Conservation (phyloP, 2,888 invertebrate species). For the Eupithecia subfuscata region DNA sequence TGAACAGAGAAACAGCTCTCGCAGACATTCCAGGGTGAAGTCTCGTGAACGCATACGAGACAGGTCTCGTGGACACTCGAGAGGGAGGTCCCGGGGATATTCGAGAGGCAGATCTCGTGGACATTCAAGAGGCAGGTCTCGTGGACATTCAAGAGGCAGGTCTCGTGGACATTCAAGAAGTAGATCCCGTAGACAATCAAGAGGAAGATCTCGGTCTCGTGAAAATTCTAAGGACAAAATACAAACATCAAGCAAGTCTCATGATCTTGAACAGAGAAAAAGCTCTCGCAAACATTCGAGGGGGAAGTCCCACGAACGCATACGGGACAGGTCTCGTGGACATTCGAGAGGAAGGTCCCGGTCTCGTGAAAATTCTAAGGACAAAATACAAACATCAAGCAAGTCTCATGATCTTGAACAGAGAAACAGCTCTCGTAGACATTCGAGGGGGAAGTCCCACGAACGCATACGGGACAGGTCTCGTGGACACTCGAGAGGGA, state of each 20-base stretch:
- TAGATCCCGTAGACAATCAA: not conserved
- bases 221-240: not conserved
- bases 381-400: not conserved
- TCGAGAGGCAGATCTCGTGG: constrained; percentile 18
- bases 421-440: not conserved
- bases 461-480: constrained; percentile 17
- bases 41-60: constrained; percentile 31
- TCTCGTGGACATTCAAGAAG: too few species aligned
- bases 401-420: not conserved
- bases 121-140: constrained; percentile 22
- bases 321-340: constrained; percentile 33
- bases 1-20: constrained; percentile 1
- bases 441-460: constrained; percentile 39
- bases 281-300: constrained; percentile 13
- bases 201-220: not conserved
- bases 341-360: not conserved
- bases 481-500: constrained; percentile 30
- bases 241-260: not conserved
- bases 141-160: not conserved
- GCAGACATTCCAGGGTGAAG: constrained; percentile 31
- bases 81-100: too few species aligned
- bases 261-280: constrained; percentile 3
- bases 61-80: constrained; percentile 28
- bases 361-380: not conserved
- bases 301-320: constrained; percentile 35